Conservation (phyloP, 2,888 invertebrate species). For the Caenorhabditis uteleia region DNA sequence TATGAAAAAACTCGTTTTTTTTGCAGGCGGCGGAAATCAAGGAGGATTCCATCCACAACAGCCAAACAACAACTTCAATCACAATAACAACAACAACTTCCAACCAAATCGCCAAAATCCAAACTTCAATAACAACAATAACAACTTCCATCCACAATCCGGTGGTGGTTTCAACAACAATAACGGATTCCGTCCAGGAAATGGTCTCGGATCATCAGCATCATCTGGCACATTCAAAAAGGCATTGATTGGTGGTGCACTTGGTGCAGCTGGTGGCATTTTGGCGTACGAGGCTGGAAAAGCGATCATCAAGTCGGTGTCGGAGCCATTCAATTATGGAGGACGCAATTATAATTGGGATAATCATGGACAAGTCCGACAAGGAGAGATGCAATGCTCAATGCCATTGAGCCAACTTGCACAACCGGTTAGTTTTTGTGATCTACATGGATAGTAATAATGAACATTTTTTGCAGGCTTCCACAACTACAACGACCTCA, state of each 20-base stretch:
- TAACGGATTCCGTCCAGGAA: constrained; percentile 30
- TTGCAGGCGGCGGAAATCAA: too few species aligned
- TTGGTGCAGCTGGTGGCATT: constrained; percentile 63
- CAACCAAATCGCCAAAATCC: neutral
- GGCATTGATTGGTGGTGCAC: constrained; percentile 65
- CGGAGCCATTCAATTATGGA: constrained; percentile 54
- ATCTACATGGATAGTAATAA: neutral
- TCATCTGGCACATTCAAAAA: constrained; percentile 54
- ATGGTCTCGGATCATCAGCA: constrained; percentile 31
- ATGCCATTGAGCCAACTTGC: constrained; percentile 55
- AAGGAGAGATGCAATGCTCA: constrained; percentile 51
- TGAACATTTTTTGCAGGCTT: constrained; percentile 6
- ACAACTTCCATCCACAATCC: too few species aligned
- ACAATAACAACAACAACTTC: constrained; percentile 2
- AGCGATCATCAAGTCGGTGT: constrained; percentile 58
- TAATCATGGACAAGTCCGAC: constrained; percentile 32
- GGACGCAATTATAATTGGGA: constrained; percentile 63
- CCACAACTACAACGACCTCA: constrained; percentile 46
- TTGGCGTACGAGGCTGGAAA: constrained; percentile 55
- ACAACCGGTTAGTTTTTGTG: constrained; percentile 8
- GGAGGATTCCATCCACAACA: constrained; percentile 5
- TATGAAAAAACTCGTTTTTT: too few species aligned
- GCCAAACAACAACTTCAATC: neutral
- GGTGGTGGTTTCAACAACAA: neutral
- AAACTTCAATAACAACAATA: neutral